A percentile compares a stretch with the other conserved stretches of the same genome.
These are phyloP conservation scores for Cyanocitta stelleri DNA, from an alignment of 2,113 vertebrate genomes.

Conservation along the genomic window DNA sequence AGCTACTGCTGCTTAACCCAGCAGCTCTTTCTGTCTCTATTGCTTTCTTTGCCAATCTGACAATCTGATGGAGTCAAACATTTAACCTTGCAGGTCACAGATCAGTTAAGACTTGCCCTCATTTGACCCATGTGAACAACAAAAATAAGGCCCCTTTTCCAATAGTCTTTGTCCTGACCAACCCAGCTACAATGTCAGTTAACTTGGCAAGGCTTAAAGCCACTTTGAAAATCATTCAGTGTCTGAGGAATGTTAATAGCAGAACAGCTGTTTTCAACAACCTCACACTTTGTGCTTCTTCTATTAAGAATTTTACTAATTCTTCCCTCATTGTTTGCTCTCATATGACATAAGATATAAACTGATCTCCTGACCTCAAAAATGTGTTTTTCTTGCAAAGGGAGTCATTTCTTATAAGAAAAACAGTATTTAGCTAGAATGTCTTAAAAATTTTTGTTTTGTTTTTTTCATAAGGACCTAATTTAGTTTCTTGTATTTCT, in stretches of 20 bases:
- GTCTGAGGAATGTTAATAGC: constrained; percentile 41
- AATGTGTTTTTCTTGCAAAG: constrained; percentile 33
- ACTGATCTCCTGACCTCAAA: constrained; percentile 43
- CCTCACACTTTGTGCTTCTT: constrained; percentile 42
- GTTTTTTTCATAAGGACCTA: constrained; percentile 17
- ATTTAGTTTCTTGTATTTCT: constrained; percentile 19
- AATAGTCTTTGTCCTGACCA: constrained; percentile 26
- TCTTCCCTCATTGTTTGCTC: constrained; percentile 44
- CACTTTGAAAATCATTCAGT: constrained; percentile 25
- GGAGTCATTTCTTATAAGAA: constrained; percentile 20
- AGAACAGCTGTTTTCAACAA: constrained; percentile 50
- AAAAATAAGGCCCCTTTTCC: constrained; percentile 12
- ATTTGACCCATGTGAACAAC: constrained; percentile 15
- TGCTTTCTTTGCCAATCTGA: not conserved
- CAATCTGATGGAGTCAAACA: constrained; percentile 27
- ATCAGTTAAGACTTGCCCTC: constrained; percentile 21
- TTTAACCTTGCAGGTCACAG: constrained; percentile 54
- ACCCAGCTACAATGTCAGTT: constrained; percentile 34
- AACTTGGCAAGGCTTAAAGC: constrained; percentile 37
- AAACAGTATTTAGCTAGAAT: not conserved
- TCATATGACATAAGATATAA: constrained; percentile 40
- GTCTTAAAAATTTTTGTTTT: not conserved
- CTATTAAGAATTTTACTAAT: constrained; percentile 45
- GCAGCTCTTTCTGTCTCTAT: not conserved
- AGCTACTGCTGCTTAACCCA: not conserved